Evolutionary conservation across 2,797 vertebrate genomes (phyloP), one percentile per base, ranked within the genome.

Genomic region (Rhincodon typus): DNA sequence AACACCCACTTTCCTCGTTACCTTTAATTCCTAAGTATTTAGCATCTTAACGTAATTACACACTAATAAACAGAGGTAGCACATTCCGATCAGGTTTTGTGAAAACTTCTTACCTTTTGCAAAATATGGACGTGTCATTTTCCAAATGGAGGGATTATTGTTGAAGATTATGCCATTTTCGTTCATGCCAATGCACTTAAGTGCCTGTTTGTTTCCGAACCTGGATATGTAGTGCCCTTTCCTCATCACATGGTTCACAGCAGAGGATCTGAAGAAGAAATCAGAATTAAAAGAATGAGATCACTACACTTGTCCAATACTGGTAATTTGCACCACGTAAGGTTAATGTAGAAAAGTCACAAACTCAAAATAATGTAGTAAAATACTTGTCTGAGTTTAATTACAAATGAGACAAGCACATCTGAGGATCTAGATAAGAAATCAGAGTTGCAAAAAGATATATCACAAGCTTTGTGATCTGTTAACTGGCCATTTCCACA

Each of bases 151-250:
- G 0, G 98, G 96, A 50, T 99, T 98, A 46, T 98, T 99, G 96
- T 99, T 99, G 96, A 99, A 99, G 96, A 99, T 99, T 94, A 99
- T 97, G 1, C 99, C 99, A 0, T 98, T 99, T 96, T 99, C 98
- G 0, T 99, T 97, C 99, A 99, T 99, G 96, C 99, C 99, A 0
- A 99, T 97, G 96, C 98, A 99, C 96, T 98, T 98, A 3, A 99
- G 96, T 0, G 99, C 99, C 10, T 96, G 97, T 96, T 98, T 98
- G 96, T 98, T 99, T 87, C 98, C 99, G n/a, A 99, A 99, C 4
- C 99, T 97, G 95, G 98, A 98, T 0, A 96, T 97, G 86, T 99
- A 99, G 66, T 98, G 97, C 91, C 96, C 96, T 0, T 99, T 98
- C 97, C 98, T 99, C 98, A 99, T 97, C 0, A 99, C 97, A 0